Percentiles rank a stretch among this genome's conserved stretches.
phyloP scores from a whole-genome alignment of 2,888 invertebrate genomes.

The Trissolcus japonicus region DNA sequence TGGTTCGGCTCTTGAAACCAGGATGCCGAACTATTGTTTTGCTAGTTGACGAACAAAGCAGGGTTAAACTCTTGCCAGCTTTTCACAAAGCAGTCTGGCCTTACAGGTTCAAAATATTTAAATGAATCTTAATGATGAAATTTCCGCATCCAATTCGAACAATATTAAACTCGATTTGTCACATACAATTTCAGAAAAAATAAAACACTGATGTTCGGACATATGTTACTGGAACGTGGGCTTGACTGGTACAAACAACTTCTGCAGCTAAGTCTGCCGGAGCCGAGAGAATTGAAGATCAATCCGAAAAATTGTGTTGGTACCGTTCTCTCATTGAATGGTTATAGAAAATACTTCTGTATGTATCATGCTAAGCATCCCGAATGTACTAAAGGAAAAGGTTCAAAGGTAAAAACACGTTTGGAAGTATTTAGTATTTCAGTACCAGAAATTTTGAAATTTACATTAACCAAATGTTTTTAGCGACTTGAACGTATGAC shows the following conservation, averaged over 20 bases:
- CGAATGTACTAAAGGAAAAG: conserved; percentile 81
- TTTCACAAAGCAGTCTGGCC: conserved; percentile 97
- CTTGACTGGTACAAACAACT: conserved; percentile 95
- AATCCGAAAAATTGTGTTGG: conserved; percentile 98
- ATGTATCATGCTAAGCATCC: conserved; percentile 99
- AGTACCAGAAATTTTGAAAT: neutral
- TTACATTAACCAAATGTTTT: conserved; percentile 20
- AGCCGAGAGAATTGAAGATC: conserved; percentile 88
- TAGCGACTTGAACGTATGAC: conserved; percentile 86
- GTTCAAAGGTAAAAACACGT: conserved; percentile 79
- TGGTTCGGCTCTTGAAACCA: conserved; percentile 93
- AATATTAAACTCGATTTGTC: neutral
- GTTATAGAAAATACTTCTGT: conserved; percentile 97
- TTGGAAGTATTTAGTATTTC: too few relatives aligned
- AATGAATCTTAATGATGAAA: neutral
- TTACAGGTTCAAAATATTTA: conserved; percentile 83
- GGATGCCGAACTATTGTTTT: conserved; percentile 96
- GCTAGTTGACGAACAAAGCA: conserved; percentile 91
- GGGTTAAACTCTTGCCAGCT: conserved; percentile 89
- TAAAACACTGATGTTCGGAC: conserved; percentile 96
- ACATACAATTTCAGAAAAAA: conserved; percentile 81
- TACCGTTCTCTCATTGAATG: conserved; percentile 96
- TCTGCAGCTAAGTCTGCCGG: conserved; percentile 90
- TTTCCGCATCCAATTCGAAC: neutral
- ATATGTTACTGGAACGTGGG: conserved; percentile 93